Conservation (phyloP, 2,888 invertebrate species). For the Caenorhabditis japonica region DNA sequence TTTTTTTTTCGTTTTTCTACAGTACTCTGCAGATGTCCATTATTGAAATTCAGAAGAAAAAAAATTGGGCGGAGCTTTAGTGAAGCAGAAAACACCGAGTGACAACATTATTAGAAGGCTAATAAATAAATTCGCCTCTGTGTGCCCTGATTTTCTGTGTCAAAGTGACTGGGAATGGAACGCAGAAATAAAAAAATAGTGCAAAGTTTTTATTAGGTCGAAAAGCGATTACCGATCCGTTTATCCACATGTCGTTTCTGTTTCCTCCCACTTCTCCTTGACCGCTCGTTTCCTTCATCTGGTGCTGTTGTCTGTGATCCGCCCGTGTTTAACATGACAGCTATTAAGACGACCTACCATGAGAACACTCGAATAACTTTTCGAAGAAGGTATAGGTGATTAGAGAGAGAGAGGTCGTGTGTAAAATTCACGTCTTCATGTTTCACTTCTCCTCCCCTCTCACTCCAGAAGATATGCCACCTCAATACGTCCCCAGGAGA, state of each 20-base stretch:
- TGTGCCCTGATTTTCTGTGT: no score
- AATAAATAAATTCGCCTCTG: no score
- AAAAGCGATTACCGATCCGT: slow-evolving; percentile 30
- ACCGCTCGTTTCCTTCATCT: no score
- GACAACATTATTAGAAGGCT: no score
- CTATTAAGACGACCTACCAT: slow-evolving; percentile 33
- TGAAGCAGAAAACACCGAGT: no score
- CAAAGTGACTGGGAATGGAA: slow-evolving; percentile 6
- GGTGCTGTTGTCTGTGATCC: not conserved
- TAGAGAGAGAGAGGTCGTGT: no score
- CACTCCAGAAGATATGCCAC: slow-evolving; percentile 22
- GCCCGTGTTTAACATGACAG: not conserved
- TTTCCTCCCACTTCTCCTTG: slow-evolving; percentile 6
- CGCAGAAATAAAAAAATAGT: not conserved
- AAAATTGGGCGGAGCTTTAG: no score
- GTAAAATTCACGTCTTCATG: not conserved
- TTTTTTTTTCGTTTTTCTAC: no score
- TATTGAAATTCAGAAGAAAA: no score
- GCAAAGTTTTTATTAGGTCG: slow-evolving; percentile 36
- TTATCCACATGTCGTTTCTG: slow-evolving; percentile 27
- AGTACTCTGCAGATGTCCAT: no score
- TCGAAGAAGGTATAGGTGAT: not conserved
- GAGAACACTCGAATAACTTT: not conserved
- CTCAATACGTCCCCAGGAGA: slow-evolving; percentile 19
- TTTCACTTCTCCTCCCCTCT: slow-evolving; percentile 2